These are phyloP conservation scores for Schlechtendalia chinensis DNA, from an alignment of 1,140 invertebrate genomes.

Conservation along the genomic window DNA sequence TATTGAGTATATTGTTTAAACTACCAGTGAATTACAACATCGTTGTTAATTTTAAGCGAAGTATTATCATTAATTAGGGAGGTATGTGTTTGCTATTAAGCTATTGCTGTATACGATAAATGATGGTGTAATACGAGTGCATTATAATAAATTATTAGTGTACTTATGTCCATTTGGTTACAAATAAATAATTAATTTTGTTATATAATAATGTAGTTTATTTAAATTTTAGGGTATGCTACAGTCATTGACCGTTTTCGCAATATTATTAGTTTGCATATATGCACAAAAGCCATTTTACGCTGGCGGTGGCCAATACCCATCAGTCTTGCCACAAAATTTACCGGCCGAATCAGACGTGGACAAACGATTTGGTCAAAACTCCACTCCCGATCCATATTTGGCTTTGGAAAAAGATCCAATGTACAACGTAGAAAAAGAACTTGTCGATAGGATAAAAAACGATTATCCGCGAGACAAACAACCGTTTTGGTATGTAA, in stretches of 20 bases:
- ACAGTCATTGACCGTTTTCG: not conserved
- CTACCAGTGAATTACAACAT: too few relatives aligned
- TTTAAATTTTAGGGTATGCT: not conserved
- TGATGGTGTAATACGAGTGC: too few relatives aligned
- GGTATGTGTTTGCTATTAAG: too few relatives aligned
- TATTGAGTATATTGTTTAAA: too few relatives aligned
- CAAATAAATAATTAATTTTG: too few relatives aligned
- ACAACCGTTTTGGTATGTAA: conserved; percentile 35
- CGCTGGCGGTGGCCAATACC: not conserved
- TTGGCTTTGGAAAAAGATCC: not conserved
- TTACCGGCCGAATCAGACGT: not conserved
- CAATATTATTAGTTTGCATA: not conserved
- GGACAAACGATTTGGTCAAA: not conserved
- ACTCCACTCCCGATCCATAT: not conserved
- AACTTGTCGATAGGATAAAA: conserved; percentile 1
- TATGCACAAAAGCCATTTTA: conserved; percentile 34
- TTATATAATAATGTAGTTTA: too few relatives aligned
- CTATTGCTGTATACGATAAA: too few relatives aligned
- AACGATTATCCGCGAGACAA: conserved; percentile 3
- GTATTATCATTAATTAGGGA: too few relatives aligned
- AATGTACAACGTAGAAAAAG: conserved; percentile 18
- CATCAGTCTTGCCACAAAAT: conserved; percentile 20
- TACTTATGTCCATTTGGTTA: too few relatives aligned
- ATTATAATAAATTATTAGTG: too few relatives aligned
- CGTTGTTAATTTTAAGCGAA: too few relatives aligned